Percentiles rank a stretch among this genome's conserved stretches.
Evolutionary conservation across 1,140 invertebrate genomes (phyloP).

Genomic region (Trinorchestia longiramus): DNA sequence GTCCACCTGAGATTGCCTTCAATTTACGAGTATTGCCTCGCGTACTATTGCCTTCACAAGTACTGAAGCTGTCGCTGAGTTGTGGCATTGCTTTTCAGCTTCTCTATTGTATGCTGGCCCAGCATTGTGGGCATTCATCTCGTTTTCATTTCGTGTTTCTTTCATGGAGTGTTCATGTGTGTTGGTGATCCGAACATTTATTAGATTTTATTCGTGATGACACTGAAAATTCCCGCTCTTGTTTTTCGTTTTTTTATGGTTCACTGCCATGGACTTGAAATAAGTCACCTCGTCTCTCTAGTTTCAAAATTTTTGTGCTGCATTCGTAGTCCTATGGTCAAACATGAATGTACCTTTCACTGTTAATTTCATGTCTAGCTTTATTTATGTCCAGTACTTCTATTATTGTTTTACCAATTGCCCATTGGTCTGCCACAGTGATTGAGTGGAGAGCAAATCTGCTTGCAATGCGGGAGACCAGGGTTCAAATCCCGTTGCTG

Average conservation of each 20-base stretch:
- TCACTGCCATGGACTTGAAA: too few relatives aligned
- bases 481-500: too few relatives aligned
- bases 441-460: too few relatives aligned
- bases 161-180: not conserved
- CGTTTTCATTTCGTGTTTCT: not conserved
- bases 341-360: too few relatives aligned
- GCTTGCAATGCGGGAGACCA: too few relatives aligned
- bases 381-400: too few relatives aligned
- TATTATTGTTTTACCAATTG: too few relatives aligned
- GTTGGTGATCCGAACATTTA: not conserved
- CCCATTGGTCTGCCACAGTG: too few relatives aligned
- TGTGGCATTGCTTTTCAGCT: not conserved
- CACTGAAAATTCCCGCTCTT: not conserved
- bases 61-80: not conserved
- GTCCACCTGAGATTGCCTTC: not conserved
- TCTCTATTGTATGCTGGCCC: not conserved
- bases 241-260: not conserved
- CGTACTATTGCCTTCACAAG: not conserved
- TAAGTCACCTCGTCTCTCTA: too few relatives aligned
- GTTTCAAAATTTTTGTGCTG: too few relatives aligned
- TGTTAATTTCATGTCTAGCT: too few relatives aligned
- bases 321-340: too few relatives aligned
- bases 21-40: not conserved
- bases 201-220: not conserved
- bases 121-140: not conserved